Evolutionary conservation across 2,888 invertebrate genomes (phyloP).

Genomic region (Meloe dianella): DNA sequence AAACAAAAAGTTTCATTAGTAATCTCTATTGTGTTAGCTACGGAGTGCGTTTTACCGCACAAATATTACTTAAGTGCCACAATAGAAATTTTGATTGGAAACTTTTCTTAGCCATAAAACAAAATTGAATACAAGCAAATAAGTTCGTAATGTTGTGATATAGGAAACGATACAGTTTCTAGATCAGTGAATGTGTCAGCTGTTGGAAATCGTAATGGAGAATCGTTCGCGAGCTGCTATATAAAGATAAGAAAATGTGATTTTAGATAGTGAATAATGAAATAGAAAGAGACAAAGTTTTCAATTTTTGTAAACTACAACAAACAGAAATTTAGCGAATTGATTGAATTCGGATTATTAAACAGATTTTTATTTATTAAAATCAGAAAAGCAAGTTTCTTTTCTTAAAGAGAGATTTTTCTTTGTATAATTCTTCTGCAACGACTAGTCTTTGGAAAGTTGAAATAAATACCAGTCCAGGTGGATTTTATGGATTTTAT

Average conservation of each 20-base stretch:
- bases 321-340: neutral
- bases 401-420: neutral
- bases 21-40: no score
- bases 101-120: neutral
- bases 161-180: conserved; percentile 32
- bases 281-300: neutral
- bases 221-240: conserved; percentile 34
- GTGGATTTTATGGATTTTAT: conserved; percentile 11
- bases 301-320: neutral
- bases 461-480: conserved; percentile 4
- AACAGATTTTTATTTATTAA: neutral
- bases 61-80: no score
- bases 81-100: neutral
- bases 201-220: conserved; percentile 38
- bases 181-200: conserved; percentile 42
- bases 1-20: no score
- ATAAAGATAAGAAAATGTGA: conserved; percentile 32
- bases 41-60: no score
- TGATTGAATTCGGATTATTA: neutral
- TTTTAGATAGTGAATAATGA: neutral
- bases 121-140: neutral
- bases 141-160: conserved; percentile 1
- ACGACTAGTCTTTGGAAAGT: conserved; percentile 1
- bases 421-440: neutral
- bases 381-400: neutral